A percentile compares a stretch with the other conserved stretches of the same genome.
These are phyloP conservation scores for Phasianus colchicus DNA, from an alignment of 2,113 vertebrate species.

Conservation along the genomic window DNA sequence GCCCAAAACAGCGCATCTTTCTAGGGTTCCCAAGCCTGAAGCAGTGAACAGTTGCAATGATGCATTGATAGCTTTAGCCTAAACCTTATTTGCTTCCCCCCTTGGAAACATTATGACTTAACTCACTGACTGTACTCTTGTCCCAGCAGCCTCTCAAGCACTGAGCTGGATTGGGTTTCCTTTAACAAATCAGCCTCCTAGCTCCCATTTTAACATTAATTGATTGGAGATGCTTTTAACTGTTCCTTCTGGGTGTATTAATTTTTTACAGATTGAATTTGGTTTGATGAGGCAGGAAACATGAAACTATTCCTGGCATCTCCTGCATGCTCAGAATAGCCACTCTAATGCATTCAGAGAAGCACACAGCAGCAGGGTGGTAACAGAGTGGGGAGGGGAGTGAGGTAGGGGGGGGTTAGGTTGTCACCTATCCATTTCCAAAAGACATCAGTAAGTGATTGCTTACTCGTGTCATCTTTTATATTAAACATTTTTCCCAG, in stretches of 20 bases:
- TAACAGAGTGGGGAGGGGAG: neutral
- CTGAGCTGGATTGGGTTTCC: conserved; percentile 43
- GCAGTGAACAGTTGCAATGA: neutral
- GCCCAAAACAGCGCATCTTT: neutral
- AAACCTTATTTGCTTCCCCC: neutral
- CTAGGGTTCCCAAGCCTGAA: neutral
- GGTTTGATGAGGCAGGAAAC: conserved; percentile 71
- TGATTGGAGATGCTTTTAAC: conserved; percentile 76
- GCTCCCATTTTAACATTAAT: conserved; percentile 68
- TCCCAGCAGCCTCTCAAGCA: conserved; percentile 12
- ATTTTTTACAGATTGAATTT: conserved; percentile 74
- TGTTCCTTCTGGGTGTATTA: conserved; percentile 72
- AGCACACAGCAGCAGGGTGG: conserved; percentile 22
- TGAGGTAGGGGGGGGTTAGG: neutral
- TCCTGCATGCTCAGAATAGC: conserved; percentile 68
- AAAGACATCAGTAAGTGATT: conserved; percentile 62
- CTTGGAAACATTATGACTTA: neutral
- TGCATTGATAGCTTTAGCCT: neutral
- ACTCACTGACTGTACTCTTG: neutral
- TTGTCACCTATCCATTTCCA: conserved; percentile 52
- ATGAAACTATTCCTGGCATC: conserved; percentile 72
- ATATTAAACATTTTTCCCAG: conserved; percentile 45
- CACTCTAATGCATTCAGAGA: conserved; percentile 51
- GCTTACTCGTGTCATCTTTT: conserved; percentile 49
- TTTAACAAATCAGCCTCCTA: conserved; percentile 61